These are phyloP conservation scores for Labeo catla DNA, from an alignment of 2,113 vertebrate genomes.

Conservation along the genomic window DNA sequence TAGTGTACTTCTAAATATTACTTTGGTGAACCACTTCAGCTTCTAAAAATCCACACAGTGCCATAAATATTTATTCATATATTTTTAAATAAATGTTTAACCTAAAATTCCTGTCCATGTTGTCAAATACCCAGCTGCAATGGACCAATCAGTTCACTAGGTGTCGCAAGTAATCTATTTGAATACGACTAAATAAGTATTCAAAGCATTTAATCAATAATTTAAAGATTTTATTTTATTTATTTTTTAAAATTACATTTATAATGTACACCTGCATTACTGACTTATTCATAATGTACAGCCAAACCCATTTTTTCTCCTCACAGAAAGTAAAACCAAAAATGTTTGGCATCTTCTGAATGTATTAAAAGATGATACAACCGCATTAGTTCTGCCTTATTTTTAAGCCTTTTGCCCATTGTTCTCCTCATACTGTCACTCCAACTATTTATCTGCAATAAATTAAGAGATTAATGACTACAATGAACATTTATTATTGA, in stretches of 20 bases:
- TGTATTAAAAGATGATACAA: conserved; percentile 3
- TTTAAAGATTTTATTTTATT: background rate
- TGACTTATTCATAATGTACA: background rate
- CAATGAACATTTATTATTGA: background rate
- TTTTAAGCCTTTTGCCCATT: background rate
- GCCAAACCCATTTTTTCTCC: background rate
- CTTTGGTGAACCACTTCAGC: background rate
- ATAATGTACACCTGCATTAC: background rate
- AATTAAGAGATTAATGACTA: background rate
- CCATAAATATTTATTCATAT: background rate
- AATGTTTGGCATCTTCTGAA: conserved; percentile 1
- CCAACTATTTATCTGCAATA: background rate
- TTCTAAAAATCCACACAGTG: background rate
- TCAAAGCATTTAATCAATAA: background rate
- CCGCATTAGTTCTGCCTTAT: background rate
- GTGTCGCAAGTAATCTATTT: conserved; percentile 18
- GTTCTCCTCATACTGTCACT: background rate
- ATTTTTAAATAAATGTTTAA: background rate
- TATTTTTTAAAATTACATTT: background rate
- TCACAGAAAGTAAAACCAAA: background rate
- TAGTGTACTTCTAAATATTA: background rate
- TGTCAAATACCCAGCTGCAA: background rate
- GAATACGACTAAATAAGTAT: background rate
- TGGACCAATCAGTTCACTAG: conserved; percentile 32
- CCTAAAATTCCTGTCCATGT: background rate